Base-by-base conservation (phyloP, 2,888 invertebrate species). In the Mesorhabditis belari region DNA sequence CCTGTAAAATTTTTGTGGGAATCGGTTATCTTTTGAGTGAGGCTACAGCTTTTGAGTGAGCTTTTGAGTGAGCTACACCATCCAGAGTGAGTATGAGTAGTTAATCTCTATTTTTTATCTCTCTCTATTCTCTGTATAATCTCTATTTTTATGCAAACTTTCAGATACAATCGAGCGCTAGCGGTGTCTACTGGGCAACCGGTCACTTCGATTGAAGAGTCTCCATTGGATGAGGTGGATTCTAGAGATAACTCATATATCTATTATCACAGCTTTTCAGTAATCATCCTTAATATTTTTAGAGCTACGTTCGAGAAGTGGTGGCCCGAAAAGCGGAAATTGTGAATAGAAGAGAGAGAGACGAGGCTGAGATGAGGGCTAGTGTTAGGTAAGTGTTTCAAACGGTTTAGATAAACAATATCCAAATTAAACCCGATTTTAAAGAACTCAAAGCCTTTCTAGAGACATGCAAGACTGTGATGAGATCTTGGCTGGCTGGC, bases 401-500 rank as follows among this genome's bases (percentile, higher is more conserved):
- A n/a, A n/a, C n/a, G n/a, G n/a, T n/a, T n/a, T n/a, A n/a, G n/a
- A n/a, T n/a, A n/a, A n/a, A n/a, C n/a, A n/a, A n/a, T n/a, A n/a
- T n/a, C n/a, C n/a, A n/a, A n/a, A n/a, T n/a, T n/a, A n/a, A n/a
- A n/a, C n/a, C n/a, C n/a, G n/a, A n/a, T n/a, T n/a, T n/a, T n/a
- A n/a, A n/a, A n/a, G n/a, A n/a, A n/a, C n/a, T n/a, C n/a, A n/a
- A n/a, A n/a, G n/a, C n/a, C n/a, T n/a, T n/a, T n/a, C n/a, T 23
- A 63, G 66, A 9, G 77, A 77, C 56, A 71, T 74, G 70, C 69
- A 74, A 57, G 71, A 71, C 50, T 71, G 67, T 50, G 69, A 69
- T 49, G 54, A 65, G 24, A 71, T 69, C 26, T 61, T 71, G 49
- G 62, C 63, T 23, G 71, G 69, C 21, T 50, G 51, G 51, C 51